These are phyloP conservation scores for Eulemur macaco DNA, from an alignment of 2,113 vertebrate genomes.

Conservation along the genomic window DNA sequence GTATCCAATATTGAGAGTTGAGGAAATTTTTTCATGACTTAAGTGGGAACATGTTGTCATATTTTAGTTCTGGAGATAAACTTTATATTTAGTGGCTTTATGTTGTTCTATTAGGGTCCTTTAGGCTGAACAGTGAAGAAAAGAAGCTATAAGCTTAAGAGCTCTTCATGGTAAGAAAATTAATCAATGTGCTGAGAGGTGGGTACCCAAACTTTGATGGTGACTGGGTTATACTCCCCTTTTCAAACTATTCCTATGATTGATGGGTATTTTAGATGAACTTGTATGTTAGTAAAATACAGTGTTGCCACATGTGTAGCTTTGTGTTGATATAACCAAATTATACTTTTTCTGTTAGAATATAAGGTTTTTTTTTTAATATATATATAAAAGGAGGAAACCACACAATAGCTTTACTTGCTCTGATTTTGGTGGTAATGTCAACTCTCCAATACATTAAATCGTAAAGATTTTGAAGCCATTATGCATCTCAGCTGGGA, in stretches of 20 bases:
- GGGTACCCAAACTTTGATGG: not conserved
- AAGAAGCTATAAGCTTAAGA: not conserved
- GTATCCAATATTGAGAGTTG: no score
- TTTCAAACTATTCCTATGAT: not conserved
- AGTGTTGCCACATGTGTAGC: not conserved
- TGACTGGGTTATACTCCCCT: not conserved
- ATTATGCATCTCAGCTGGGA: not conserved
- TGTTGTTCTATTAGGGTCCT: not conserved
- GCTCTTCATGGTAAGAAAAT: not conserved
- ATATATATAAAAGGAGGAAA: not conserved
- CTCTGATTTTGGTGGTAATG: not conserved
- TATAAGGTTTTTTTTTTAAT: not conserved
- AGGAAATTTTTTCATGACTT: not conserved
- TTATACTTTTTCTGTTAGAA: not conserved
- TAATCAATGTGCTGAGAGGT: not conserved
- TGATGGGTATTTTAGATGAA: not conserved
- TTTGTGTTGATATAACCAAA: not conserved
- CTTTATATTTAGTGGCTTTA: not conserved
- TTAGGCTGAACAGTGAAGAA: not conserved
- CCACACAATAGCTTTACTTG: not conserved
- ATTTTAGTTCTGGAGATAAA: not conserved
- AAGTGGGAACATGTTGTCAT: not conserved
- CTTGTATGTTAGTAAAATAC: not conserved
- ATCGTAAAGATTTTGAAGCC: conserved; percentile 22
- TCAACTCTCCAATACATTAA: not conserved